Evolutionary conservation across 2,888 invertebrate genomes (phyloP).

Genomic region (Acholoe squamosa): DNA sequence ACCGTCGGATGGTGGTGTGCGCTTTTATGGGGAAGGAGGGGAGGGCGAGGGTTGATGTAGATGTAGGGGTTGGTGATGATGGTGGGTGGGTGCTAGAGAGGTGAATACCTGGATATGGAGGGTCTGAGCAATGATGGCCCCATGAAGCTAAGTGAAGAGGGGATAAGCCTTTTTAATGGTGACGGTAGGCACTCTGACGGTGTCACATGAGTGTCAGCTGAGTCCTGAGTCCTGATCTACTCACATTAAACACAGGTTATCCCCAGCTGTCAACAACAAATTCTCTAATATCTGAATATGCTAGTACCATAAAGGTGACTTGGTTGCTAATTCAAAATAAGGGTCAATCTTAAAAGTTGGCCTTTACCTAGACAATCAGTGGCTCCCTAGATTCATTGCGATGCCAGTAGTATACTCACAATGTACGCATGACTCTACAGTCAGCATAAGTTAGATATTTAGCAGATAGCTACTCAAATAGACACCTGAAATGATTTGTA

Average conservation of each 20-base stretch:
- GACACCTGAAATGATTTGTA: no score
- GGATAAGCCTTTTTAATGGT: background rate
- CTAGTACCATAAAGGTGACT: background rate
- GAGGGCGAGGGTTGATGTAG: background rate
- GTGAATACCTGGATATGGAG: background rate
- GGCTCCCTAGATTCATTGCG: no score
- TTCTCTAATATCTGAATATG: background rate
- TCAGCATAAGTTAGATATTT: no score
- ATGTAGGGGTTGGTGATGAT: conserved; percentile 3
- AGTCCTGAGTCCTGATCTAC: background rate
- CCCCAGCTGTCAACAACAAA: background rate
- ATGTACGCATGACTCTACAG: no score
- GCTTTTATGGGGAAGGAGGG: conserved; percentile 18
- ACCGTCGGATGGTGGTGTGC: background rate
- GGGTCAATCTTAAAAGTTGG: no score
- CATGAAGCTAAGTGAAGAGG: background rate
- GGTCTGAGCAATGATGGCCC: background rate
- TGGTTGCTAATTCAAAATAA: no score
- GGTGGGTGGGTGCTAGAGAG: background rate
- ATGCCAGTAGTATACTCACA: no score
- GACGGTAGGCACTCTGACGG: no score
- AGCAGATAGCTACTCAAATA: no score
- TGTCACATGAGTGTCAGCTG: background rate
- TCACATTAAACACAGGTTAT: background rate
- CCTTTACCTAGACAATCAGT: no score